A percentile compares a stretch with the other conserved stretches of the same genome.
Conservation (phyloP, 2,888 invertebrate species). For the Capitulum mitella region DNA sequence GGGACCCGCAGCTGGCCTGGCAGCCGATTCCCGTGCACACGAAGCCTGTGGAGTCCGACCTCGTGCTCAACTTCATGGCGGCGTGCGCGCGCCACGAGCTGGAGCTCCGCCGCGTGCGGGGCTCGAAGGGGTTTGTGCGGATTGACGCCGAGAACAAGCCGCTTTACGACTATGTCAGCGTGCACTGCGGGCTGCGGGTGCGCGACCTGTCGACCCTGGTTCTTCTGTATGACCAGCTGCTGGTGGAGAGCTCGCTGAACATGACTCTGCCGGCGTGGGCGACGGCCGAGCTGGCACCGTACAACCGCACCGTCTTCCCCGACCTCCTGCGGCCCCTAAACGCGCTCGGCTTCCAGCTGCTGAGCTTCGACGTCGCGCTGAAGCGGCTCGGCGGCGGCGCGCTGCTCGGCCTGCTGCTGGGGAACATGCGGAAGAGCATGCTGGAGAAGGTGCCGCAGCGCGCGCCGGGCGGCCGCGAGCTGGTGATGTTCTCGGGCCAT, state of each 20-base stretch:
- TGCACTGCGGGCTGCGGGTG: slow-evolving; percentile 56
- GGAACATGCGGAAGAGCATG: too few relatives aligned
- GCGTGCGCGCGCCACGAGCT: slow-evolving; percentile 59
- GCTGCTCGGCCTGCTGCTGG: background rate
- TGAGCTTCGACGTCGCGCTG: slow-evolving; percentile 54
- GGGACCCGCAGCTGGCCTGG: slow-evolving; percentile 53
- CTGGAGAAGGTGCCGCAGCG: background rate
- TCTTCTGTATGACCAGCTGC: slow-evolving; percentile 13
- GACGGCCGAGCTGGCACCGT: slow-evolving; percentile 49
- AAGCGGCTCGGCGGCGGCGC: slow-evolving; percentile 31
- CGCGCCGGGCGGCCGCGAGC: slow-evolving; percentile 38
- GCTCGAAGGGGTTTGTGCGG: slow-evolving; percentile 51
- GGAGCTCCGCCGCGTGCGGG: slow-evolving; percentile 49
- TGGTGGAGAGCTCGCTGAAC: slow-evolving; percentile 53
- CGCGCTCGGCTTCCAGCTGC: slow-evolving; percentile 55
- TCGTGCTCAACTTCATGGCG: slow-evolving; percentile 54
- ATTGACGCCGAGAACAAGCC: slow-evolving; percentile 53
- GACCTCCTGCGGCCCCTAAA: slow-evolving; percentile 58
- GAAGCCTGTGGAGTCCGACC: slow-evolving; percentile 58
- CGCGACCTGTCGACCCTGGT: slow-evolving; percentile 44
- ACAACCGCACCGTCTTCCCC: slow-evolving; percentile 29
- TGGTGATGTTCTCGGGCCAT: slow-evolving; percentile 71
- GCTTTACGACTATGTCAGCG: slow-evolving; percentile 58
- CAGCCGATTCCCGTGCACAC: slow-evolving; percentile 81
- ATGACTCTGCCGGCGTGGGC: slow-evolving; percentile 67